Base-by-base conservation (phyloP, 2,888 invertebrate genomes). In the Dyspetes luteomarginatus region DNA sequence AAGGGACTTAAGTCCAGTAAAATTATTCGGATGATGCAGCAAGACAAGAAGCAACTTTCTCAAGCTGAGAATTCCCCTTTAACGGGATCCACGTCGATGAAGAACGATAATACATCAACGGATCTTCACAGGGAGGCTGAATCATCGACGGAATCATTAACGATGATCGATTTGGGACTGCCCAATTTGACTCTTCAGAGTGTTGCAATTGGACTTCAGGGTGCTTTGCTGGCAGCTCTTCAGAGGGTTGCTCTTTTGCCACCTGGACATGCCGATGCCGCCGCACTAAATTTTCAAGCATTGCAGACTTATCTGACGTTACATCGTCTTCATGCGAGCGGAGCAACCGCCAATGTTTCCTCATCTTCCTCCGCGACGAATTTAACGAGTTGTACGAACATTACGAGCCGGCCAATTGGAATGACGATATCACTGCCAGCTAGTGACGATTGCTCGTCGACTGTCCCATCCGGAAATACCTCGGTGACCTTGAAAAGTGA, bases 211-310 rank as follows among this genome's bases (percentile, higher is more conserved):
- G 96, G 96, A 12, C 93, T 97, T 67, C 97, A 97, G 92, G 96
- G 96, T 89, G 96, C 97, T 5, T 95, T 97, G 94, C 95, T 97
- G 93, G 96, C 95, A 88, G 96, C 97, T 7, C 92, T 97, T 84
- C 97, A 97, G 91, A 96, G 97, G 89, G 97, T 97, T 0, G 97
- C 97, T 0, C 93, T 97, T 24, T 91, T 97, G 86, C 97, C 97
- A 4, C 95, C 96, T 0, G 96, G 97, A 86, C 97, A 97, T 1
- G 96, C 97, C 3, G 97, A 97, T 5, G 97, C 97, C 43, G 96
- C 96, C 43, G 97, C 97, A 0, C 93, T 97, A 19, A 97, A 97
- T 91, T 93, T 97, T 41, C 97, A 97, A 93, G 97, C 97, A 28
- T 93, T 97, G 81, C 97, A 97, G 93, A 97, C 97, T 55, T 97